phyloP scores from a whole-genome alignment of 2,113 vertebrate species.

The Anseranas semipalmata region DNA sequence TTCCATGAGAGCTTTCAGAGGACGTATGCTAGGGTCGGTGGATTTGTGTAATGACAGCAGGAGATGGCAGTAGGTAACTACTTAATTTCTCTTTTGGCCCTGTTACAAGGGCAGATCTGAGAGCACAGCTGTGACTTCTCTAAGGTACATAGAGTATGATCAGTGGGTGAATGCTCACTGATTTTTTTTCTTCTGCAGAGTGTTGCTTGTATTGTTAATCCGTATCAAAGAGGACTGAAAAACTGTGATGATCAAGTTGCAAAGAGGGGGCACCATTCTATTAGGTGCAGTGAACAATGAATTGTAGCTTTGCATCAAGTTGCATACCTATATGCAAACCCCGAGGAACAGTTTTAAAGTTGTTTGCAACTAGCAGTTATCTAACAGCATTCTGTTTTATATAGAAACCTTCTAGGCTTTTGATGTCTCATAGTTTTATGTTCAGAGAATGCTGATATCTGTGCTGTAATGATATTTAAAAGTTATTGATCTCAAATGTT shows the following conservation, averaged over 20 bases:
- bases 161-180: neutral
- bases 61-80: neutral
- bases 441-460: neutral
- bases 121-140: neutral
- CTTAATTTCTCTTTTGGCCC: neutral
- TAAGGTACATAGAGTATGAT: neutral
- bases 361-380: neutral
- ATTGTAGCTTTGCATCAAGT: neutral
- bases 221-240: neutral
- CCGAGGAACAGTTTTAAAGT: neutral
- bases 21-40: neutral
- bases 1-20: neutral
- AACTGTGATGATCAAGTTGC: neutral
- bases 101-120: accelerated
- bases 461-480: neutral
- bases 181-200: neutral
- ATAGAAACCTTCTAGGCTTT: accelerated
- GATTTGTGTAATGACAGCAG: neutral
- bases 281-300: accelerated
- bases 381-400: neutral
- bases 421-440: neutral
- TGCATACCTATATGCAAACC: accelerated
- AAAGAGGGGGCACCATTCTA: accelerated
- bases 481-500: neutral
- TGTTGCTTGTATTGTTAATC: neutral